Base-by-base conservation (phyloP, 2,113 vertebrate genomes). In the Tiliqua scincoides region DNA sequence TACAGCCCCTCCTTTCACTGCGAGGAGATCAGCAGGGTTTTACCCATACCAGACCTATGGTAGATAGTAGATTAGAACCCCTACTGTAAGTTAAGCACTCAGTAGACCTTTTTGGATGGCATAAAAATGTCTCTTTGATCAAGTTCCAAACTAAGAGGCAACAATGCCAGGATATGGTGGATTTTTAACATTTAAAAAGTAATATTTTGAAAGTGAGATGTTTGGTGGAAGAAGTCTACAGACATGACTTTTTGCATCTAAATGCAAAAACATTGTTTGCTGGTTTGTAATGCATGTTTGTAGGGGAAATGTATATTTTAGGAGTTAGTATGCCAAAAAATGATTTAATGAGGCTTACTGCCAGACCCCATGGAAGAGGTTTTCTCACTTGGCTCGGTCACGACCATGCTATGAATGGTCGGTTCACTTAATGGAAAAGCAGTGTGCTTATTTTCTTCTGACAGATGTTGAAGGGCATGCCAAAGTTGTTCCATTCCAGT, bases 371-470 rank as follows among this genome's bases (percentile, higher is more conserved):
- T 81, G 40, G 65, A 86, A 81, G 68, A 73, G 1, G 23, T 86
- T 86, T 40, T 68, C 62, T 54, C 23, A 77, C 57, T 63, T 81
- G 85, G 77, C 78, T 65, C 65, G 17, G 27, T 75, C 30, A 23
- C 27, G 52, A 73, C 23, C 43, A 74, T 30, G 0, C 54, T 86
- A 86, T 73, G 77, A 80, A 63, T 27, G 37, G 57, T 35, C 59
- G 32, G 68, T 81, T 86, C 70, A 73, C 43, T 81, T 86, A 86
- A 86, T 81, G 43, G 73, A 73, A 65, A 81, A 74, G 57, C 74
- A 84, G 59, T 75, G 71, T 52, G 65, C 68, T 70, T 81, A 74
- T 81, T 86, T 81, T 73, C 70, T 57, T 74, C 40, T 65, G 43
- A 63, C 85, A 86, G 61, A 74, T 54, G 70, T 81, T 25, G 65